Percentiles rank a stretch among this genome's conserved stretches.
These are phyloP conservation scores for Collichthys lucidus DNA, from an alignment of 2,113 vertebrate species.

Conservation along the genomic window DNA sequence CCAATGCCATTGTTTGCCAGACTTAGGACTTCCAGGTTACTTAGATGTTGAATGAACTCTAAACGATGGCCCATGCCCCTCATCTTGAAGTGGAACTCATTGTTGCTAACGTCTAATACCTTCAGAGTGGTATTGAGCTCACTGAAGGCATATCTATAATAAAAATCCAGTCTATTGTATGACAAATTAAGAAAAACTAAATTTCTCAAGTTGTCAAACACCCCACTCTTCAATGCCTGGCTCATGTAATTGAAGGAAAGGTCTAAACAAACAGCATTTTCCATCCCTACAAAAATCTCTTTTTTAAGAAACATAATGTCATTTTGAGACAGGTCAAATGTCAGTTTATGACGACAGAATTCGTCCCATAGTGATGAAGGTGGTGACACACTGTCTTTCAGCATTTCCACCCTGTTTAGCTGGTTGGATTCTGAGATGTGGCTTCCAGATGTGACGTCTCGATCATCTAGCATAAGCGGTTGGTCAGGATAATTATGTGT, in stretches of 20 bases:
- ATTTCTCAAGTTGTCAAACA: slow-evolving; percentile 74
- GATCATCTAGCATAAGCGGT: slow-evolving; percentile 10
- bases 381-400: not conserved
- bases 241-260: slow-evolving; percentile 87
- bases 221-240: slow-evolving; percentile 70
- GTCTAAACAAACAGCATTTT: slow-evolving; percentile 82
- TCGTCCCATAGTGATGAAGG: slow-evolving; percentile 37
- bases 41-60: slow-evolving; percentile 76
- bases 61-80: slow-evolving; percentile 85
- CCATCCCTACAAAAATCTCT: slow-evolving; percentile 80
- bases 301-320: slow-evolving; percentile 78
- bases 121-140: slow-evolving; percentile 81
- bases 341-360: slow-evolving; percentile 58
- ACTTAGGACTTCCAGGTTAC: slow-evolving; percentile 78
- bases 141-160: slow-evolving; percentile 73
- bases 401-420: not conserved
- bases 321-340: slow-evolving; percentile 85
- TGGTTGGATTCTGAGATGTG: slow-evolving; percentile 16
- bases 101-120: slow-evolving; percentile 84
- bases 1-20: slow-evolving; percentile 84
- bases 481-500: not conserved
- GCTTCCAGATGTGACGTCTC: slow-evolving; percentile 6
- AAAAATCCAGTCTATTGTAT: slow-evolving; percentile 86
- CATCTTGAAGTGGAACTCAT: slow-evolving; percentile 86
- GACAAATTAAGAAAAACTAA: slow-evolving; percentile 83